Evolutionary conservation across 2,888 invertebrate species (phyloP), one percentile per base, ranked within the genome.

Genomic region (Rotaria socialis): DNA sequence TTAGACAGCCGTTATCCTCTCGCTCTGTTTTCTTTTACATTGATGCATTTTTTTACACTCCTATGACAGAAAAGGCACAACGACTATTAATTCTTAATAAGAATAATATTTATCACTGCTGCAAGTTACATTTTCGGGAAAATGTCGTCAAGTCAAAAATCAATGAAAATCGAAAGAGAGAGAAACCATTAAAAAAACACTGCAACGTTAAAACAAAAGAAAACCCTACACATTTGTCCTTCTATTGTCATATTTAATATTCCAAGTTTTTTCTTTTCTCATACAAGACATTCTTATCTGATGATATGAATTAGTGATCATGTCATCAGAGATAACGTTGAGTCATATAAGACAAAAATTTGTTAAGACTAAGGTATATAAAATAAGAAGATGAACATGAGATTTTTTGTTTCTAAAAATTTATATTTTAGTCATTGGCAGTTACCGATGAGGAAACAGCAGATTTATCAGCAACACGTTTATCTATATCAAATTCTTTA

Each of bases 361-460:
- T 35, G 3, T 35, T 35, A 67, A 67, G 35, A 19, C 67, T 35
- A 67, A 67, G 67, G 67, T 67, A 67, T 19, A 35, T 19, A 35
- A 19, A 19, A 6, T 7, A 14, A 35, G 35, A 14, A 5, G 35
- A 27, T 24, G 16, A 11, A 35, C 6, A 35, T 56, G 16, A 67
- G 11, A 67, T 6, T 80, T 11, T 0, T 43, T 16, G 24, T 24
- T 47, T 50, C 50, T 35, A 35, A 35, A 50, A 50, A 47, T 43
- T 80, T 80, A 7, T 47, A 80, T 24, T 80, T 80, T 80, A 90
- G 90, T 90, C 90, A 11, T 87, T 90, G 87, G 88, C 89, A 16
- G 88, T 88, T 24, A 88, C 88, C 52, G 90, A 90, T 60, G 88
- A 88, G 74, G 89, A 89, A n/a, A 43, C 35, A 47, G 47, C 24